phyloP scores from a whole-genome alignment of 2,888 invertebrate species.

The Leptinotarsa juncta region DNA sequence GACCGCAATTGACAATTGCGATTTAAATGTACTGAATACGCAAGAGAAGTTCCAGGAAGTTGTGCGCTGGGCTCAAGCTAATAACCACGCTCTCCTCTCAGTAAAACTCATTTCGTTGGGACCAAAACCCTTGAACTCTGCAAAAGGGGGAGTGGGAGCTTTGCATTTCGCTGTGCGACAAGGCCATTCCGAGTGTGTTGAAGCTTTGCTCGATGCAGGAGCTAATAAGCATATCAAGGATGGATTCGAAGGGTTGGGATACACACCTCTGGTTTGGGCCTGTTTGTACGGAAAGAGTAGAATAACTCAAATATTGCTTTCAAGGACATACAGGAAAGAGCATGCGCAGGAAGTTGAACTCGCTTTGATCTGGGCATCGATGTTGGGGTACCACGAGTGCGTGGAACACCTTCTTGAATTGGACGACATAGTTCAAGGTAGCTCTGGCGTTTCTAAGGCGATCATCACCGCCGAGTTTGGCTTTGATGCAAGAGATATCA shows the following conservation, averaged over 20 bases:
- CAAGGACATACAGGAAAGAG: background rate
- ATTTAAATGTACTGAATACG: constrained; percentile 21
- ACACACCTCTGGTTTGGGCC: constrained; percentile 27
- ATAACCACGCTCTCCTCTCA: constrained; percentile 20
- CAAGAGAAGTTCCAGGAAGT: constrained; percentile 15
- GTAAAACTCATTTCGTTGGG: constrained; percentile 20
- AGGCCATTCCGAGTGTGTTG: constrained; percentile 21
- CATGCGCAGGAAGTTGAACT: background rate
- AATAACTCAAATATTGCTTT: background rate
- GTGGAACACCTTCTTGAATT: background rate
- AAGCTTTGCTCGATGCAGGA: constrained; percentile 10
- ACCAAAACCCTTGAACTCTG: background rate
- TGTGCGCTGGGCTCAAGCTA: background rate
- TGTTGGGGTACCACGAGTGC: constrained; percentile 25
- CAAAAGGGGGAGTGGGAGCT: constrained; percentile 19
- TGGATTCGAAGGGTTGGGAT: background rate
- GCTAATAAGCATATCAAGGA: constrained; percentile 22
- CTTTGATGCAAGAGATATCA: background rate
- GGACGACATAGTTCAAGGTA: background rate
- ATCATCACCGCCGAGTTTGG: constrained; percentile 17
- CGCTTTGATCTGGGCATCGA: constrained; percentile 23
- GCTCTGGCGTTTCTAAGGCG: background rate
- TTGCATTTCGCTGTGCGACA: constrained; percentile 25
- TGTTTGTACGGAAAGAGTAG: constrained; percentile 19
- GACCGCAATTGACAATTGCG: background rate